A percentile compares a stretch with the other conserved stretches of the same genome.
Evolutionary conservation across 1,140 invertebrate genomes (phyloP).

Genomic region (Megalonaias nervosa): DNA sequence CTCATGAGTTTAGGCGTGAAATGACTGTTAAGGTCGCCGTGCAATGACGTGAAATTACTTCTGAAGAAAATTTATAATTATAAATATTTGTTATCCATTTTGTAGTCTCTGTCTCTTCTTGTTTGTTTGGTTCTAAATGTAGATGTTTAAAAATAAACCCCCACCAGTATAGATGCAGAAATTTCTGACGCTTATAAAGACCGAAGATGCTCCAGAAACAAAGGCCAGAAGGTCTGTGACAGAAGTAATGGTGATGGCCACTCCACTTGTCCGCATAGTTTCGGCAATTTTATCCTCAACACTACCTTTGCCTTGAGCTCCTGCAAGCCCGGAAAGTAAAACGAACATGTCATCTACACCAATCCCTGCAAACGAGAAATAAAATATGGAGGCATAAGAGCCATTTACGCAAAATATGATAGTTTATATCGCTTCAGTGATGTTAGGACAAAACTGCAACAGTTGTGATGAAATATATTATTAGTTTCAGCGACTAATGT

Average conservation of each 20-base stretch:
- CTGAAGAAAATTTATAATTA: not conserved
- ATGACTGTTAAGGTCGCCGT: not conserved
- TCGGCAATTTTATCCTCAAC: slow-evolving; percentile 89
- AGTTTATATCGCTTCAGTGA: not conserved
- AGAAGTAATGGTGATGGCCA: slow-evolving; percentile 97
- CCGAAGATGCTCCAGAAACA: slow-evolving; percentile 93
- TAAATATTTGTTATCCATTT: not conserved
- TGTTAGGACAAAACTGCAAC: not conserved
- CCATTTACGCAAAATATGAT: not conserved
- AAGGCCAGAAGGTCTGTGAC: slow-evolving; percentile 96
- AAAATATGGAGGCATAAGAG: not conserved
- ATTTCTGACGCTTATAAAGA: slow-evolving; percentile 94
- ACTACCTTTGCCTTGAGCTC: slow-evolving; percentile 66
- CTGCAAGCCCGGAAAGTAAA: slow-evolving; percentile 81
- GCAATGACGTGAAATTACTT: not conserved
- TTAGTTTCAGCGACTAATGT: not conserved
- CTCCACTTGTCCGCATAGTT: slow-evolving; percentile 91
- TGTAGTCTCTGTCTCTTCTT: too few species aligned
- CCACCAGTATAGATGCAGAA: slow-evolving; percentile 96
- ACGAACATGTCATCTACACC: slow-evolving; percentile 97
- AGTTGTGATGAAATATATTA: not conserved
- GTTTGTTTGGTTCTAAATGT: not conserved
- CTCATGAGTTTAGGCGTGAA: not conserved
- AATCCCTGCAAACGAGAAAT: slow-evolving; percentile 78
- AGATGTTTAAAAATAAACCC: not conserved